Evolutionary conservation across 2,797 vertebrate species (phyloP), one percentile per base, ranked within the genome.

Genomic region (Melanogrammus aeglefinus): DNA sequence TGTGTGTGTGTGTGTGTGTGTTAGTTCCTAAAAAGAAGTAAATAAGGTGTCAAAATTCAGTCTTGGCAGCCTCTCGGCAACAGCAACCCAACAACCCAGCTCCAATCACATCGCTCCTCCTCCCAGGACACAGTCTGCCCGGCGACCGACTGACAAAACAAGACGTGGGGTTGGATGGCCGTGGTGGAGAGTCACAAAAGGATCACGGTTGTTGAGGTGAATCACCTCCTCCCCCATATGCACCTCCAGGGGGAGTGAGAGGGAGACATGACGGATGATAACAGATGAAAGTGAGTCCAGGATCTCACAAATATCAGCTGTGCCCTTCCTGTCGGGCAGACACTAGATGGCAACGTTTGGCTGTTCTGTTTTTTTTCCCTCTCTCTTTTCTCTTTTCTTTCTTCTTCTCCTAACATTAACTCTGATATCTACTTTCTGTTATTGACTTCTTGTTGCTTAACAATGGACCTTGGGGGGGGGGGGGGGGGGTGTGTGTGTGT

Each of bases 301-400:
- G 6, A 63, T 24, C 57, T 63, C n/a, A 63, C 57, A 63, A 63
- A 63, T 24, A 63, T 63, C 72, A 77, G 73, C n/a, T 75, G 85
- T 74, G 81, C 66, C 72, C 74, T 77, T 89, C 82, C 16, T 71
- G 74, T 88, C 72, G 84, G 81, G 86, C 89, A 86, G 86, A 91
- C 93, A 92, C 92, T 94, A 94, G 93, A 92, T 92, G 93, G 93
- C 93, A 93, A 91, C 91, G 77, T 93, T 93, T 91, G 90, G 90
- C 92, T 91, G 73, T n/a, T 76, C 80, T 86, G 83, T 75, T 76
- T 74, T 86, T 83, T 82, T 79, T 71, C 9, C 75, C 69, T 39
- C 16, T 76, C 38, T 31, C 82, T 72, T 12, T 77, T 72, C 76
- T 35, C 76, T 83, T 83, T 90, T 92, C 90, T 86, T 88, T 91